Evolutionary conservation across 2,113 vertebrate species (phyloP).

Genomic region (Nothoprocta perdicaria): DNA sequence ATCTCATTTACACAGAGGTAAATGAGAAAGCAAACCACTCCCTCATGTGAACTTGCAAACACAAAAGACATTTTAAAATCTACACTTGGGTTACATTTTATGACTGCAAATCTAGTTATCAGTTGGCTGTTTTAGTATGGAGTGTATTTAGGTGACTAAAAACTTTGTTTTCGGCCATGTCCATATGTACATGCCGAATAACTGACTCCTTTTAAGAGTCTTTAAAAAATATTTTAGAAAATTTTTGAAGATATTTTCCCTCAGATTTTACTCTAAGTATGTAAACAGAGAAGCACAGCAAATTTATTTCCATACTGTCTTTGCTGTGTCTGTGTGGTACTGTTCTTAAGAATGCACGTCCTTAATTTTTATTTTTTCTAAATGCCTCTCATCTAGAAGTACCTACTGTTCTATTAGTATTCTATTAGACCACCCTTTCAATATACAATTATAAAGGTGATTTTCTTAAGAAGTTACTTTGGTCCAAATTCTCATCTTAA

Average conservation of each 20-base stretch:
- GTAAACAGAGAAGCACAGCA: neutral
- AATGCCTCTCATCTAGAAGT: neutral
- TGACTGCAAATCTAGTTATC: neutral
- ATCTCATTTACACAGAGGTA: neutral
- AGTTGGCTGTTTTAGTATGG: neutral
- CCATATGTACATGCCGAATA: neutral
- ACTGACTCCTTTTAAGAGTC: conserved; percentile 2
- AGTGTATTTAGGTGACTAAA: neutral
- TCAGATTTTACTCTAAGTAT: neutral
- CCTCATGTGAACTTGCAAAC: neutral
- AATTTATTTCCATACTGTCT: neutral
- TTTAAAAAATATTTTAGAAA: neutral
- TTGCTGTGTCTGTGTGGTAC: neutral
- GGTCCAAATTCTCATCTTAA: neutral
- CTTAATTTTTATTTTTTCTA: conserved; percentile 13
- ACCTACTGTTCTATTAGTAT: neutral
- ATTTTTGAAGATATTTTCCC: neutral
- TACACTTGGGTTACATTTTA: neutral
- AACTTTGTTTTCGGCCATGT: neutral
- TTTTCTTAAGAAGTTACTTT: neutral
- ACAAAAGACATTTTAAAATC: neutral
- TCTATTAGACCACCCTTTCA: neutral
- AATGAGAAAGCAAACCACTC: neutral
- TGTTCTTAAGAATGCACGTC: neutral
- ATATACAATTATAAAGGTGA: neutral